These are phyloP conservation scores for Nematopogon swammerdamellus DNA, from an alignment of 2,888 invertebrate species.

Conservation along the genomic window DNA sequence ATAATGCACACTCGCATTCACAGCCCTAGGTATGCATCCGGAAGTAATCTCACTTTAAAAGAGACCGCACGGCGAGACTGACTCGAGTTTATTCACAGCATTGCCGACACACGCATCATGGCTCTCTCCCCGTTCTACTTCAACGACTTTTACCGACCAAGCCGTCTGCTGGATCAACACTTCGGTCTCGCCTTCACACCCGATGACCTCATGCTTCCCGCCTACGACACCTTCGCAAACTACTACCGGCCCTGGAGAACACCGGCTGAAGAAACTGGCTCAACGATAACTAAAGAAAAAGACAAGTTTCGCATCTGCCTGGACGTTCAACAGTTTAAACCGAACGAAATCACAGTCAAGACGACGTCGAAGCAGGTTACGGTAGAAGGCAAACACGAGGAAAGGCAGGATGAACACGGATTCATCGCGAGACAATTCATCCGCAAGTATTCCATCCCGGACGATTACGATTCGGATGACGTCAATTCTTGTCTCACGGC, in stretches of 20 bases:
- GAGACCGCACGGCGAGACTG: slow-evolving; percentile 10
- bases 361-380: slow-evolving; percentile 58
- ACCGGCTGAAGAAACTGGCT: slow-evolving; percentile 20
- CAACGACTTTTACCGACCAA: slow-evolving; percentile 11
- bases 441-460: slow-evolving; percentile 40
- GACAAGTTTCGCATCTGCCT: slow-evolving; percentile 54
- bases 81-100: slow-evolving; percentile 14
- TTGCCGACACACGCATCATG: slow-evolving; percentile 13
- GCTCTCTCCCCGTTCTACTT: slow-evolving; percentile 13
- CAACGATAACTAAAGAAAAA: slow-evolving; percentile 21
- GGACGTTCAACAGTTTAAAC: slow-evolving; percentile 66
- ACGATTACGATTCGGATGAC: slow-evolving; percentile 19
- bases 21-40: slow-evolving; percentile 3
- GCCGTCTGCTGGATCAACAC: slow-evolving; percentile 17
- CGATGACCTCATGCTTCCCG: slow-evolving; percentile 20
- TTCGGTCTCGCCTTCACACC: slow-evolving; percentile 20
- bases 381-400: slow-evolving; percentile 55
- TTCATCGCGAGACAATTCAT: slow-evolving; percentile 41
- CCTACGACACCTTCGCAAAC: slow-evolving; percentile 15
- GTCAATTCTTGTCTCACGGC: slow-evolving; percentile 24
- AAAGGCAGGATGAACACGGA: slow-evolving; percentile 42
- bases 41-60: slow-evolving; percentile 19
- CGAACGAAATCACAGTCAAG: slow-evolving; percentile 66
- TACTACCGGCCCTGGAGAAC: slow-evolving; percentile 24
- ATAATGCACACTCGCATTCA: neutral